These are phyloP conservation scores for Drosophila leonis DNA, from an alignment of 2,888 invertebrate genomes.

Conservation along the genomic window DNA sequence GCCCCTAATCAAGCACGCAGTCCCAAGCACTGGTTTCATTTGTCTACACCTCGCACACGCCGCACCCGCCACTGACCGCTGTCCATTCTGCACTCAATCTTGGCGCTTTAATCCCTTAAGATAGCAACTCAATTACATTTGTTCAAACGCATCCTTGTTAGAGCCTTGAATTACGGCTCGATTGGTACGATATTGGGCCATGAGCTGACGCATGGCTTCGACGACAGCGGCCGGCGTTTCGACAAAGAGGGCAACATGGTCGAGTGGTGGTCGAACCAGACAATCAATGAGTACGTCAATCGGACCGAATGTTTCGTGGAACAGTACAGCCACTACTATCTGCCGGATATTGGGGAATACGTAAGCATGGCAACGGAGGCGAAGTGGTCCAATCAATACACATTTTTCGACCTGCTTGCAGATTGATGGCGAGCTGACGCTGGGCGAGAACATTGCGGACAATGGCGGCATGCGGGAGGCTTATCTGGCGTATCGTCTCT, in stretches of 20 bases:
- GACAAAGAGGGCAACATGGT: constrained; percentile 93
- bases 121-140: constrained; percentile 50
- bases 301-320: constrained; percentile 93
- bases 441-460: constrained; percentile 94
- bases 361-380: constrained; percentile 85
- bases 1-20: constrained; percentile 16
- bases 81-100: constrained; percentile 30
- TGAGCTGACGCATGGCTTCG: constrained; percentile 88
- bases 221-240: constrained; percentile 89
- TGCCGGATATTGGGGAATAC: constrained; percentile 88
- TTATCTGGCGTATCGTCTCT: constrained; percentile 89
- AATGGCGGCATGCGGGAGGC: constrained; percentile 93
- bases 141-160: constrained; percentile 80
- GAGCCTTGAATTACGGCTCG: constrained; percentile 93
- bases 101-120: constrained; percentile 42
- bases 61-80: constrained; percentile 11
- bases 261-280: constrained; percentile 96
- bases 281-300: constrained; percentile 91
- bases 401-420: constrained; percentile 80
- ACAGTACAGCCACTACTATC: constrained; percentile 91
- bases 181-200: constrained; percentile 93
- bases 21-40: constrained; percentile 18
- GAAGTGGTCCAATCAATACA: neutral
- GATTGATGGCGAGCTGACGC: constrained; percentile 91
- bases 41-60: constrained; percentile 33